Percentiles rank a stretch among this genome's conserved stretches.
These are phyloP conservation scores for Linhomoeus sp. DNA, from an alignment of 2,888 invertebrate species.

Conservation along the genomic window DNA sequence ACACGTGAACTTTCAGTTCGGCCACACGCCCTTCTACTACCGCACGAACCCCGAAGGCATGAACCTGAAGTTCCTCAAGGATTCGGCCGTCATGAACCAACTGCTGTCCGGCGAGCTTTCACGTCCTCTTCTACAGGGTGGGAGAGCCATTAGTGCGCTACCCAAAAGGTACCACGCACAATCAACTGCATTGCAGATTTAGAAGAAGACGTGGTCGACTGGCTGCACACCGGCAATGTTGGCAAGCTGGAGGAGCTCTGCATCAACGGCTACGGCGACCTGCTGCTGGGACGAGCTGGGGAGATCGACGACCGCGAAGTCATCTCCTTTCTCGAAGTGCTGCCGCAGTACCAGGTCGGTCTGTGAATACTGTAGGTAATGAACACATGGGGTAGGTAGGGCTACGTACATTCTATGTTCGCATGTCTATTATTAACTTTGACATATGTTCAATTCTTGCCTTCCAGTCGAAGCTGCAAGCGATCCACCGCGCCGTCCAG, in stretches of 20 bases:
- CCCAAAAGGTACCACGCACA: too few relatives aligned
- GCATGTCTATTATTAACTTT: too few relatives aligned
- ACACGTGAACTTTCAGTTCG: too few relatives aligned
- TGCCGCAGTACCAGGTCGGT: conserved; percentile 50
- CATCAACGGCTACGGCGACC: conserved; percentile 65
- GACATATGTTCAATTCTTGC: too few relatives aligned
- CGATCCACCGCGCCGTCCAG: conserved; percentile 29
- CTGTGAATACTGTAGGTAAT: too few relatives aligned
- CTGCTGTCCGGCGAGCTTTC: conserved; percentile 24
- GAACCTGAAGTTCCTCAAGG: conserved; percentile 35
- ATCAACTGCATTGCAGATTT: conserved; percentile 14
- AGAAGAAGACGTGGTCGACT: conserved; percentile 29
- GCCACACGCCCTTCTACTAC: conserved; percentile 58
- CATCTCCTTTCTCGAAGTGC: conserved; percentile 60
- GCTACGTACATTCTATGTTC: too few relatives aligned
- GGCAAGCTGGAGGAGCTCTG: conserved; percentile 71
- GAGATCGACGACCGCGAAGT: conserved; percentile 30
- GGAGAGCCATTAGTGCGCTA: neutral
- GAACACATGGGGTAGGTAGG: too few relatives aligned
- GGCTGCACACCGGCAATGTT: conserved; percentile 49
- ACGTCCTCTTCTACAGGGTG: conserved; percentile 22
- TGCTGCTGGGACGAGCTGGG: conserved; percentile 47
- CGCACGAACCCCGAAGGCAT: conserved; percentile 48
- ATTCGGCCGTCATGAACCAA: conserved; percentile 20
- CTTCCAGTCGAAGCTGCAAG: conserved; percentile 29